Evolutionary conservation across 2,888 invertebrate species (phyloP).

Genomic region (Sminthurides aquaticus): DNA sequence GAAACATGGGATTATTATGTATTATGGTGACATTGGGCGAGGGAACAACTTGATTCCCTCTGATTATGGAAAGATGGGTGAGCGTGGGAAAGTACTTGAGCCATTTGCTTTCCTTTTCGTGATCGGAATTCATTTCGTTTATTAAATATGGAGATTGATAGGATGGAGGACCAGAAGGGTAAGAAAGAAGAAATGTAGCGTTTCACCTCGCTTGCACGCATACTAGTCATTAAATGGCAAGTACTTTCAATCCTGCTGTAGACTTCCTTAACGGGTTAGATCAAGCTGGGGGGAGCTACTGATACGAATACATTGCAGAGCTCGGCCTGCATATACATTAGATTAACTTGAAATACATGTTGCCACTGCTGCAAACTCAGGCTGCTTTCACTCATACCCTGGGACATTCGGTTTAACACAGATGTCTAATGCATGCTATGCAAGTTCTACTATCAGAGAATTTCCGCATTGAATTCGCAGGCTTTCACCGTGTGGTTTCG

Average conservation of each 20-base stretch:
- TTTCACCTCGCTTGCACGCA: neutral
- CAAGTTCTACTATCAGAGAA: neutral
- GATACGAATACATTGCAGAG: too few relatives aligned
- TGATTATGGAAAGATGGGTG: neutral
- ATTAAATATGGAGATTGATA: neutral
- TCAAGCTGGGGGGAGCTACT: too few relatives aligned
- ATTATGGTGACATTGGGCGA: too few relatives aligned
- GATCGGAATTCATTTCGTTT: neutral
- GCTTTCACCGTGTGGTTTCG: too few relatives aligned
- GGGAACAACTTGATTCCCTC: neutral
- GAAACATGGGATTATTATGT: too few relatives aligned
- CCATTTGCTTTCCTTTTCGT: neutral
- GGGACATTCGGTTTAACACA: neutral
- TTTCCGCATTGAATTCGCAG: neutral
- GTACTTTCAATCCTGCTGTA: too few relatives aligned
- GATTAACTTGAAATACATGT: neutral
- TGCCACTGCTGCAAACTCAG: neutral
- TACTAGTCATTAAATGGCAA: neutral
- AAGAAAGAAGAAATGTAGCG: too few relatives aligned
- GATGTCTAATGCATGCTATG: neutral
- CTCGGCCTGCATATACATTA: neutral
- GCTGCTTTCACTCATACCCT: neutral
- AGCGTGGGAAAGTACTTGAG: neutral
- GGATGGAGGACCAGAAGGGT: neutral
- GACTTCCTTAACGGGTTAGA: too few relatives aligned